These are phyloP conservation scores for Glyptemys insculpta DNA, from an alignment of 2,797 vertebrate species.

Conservation along the genomic window DNA sequence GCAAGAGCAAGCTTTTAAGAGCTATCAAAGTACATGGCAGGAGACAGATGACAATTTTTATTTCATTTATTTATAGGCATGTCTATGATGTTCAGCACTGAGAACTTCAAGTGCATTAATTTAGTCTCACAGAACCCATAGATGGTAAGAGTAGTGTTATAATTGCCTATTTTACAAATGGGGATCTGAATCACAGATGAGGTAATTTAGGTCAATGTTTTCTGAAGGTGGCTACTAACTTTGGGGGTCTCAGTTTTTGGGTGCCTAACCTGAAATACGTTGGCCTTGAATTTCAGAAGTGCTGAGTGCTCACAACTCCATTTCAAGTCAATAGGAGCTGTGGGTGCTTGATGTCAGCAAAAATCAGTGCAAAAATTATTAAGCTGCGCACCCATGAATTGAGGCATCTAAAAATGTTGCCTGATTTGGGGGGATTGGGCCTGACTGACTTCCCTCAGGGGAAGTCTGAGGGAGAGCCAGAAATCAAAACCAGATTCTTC, in stretches of 20 bases:
- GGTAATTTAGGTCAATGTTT: background rate
- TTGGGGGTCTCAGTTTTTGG: background rate
- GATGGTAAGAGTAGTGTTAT: background rate
- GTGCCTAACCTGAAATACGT: background rate
- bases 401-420: background rate
- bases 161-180: background rate
- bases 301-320: background rate
- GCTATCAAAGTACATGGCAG: background rate
- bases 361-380: background rate
- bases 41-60: background rate
- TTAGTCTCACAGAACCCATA: background rate
- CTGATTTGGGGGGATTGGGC: background rate
- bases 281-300: background rate
- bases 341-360: background rate
- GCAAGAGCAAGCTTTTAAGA: slow-evolving; percentile 7
- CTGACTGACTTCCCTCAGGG: background rate
- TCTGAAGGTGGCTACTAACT: background rate
- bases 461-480: background rate
- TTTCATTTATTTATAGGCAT: background rate
- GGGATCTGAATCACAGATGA: background rate
- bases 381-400: background rate
- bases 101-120: background rate
- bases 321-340: background rate
- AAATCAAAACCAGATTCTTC: background rate
- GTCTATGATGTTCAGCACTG: background rate